Conservation (phyloP, 2,113 vertebrate genomes). For the Oreochromis aureus region DNA sequence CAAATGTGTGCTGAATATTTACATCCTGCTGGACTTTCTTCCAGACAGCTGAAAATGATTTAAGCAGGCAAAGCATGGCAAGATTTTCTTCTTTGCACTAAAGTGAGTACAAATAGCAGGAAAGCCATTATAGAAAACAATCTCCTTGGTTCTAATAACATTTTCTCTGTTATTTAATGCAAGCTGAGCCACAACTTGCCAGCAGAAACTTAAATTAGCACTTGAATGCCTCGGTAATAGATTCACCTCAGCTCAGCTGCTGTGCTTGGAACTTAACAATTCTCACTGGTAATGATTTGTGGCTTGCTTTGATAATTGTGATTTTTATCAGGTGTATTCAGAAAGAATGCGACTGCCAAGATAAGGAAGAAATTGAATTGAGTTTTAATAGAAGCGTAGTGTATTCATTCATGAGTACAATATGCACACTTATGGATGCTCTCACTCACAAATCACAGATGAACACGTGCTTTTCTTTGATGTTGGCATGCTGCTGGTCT, state of each 20-base stretch:
- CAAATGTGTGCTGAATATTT: neutral
- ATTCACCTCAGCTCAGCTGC: neutral
- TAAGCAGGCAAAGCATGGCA: neutral
- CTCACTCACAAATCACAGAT: neutral
- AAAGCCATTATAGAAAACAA: neutral
- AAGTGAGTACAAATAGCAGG: neutral
- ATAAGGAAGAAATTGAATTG: slow-evolving; percentile 6
- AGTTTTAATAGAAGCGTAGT: neutral
- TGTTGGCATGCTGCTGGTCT: neutral
- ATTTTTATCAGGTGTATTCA: slow-evolving; percentile 9
- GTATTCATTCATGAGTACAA: neutral
- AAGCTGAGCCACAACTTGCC: neutral
- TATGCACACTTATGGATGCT: neutral
- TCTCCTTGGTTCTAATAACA: neutral
- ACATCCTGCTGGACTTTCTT: neutral
- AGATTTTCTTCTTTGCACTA: neutral
- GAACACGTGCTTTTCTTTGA: neutral
- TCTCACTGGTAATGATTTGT: neutral
- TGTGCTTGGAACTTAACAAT: neutral
- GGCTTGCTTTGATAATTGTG: neutral
- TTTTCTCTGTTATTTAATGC: neutral
- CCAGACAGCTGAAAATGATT: neutral
- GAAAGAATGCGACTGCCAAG: neutral
- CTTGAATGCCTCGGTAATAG: neutral
- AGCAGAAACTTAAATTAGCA: neutral